A percentile compares a stretch with the other conserved stretches of the same genome.
These are phyloP conservation scores for Chrysina gloriosa DNA, from an alignment of 2,888 invertebrate genomes.

Conservation along the genomic window DNA sequence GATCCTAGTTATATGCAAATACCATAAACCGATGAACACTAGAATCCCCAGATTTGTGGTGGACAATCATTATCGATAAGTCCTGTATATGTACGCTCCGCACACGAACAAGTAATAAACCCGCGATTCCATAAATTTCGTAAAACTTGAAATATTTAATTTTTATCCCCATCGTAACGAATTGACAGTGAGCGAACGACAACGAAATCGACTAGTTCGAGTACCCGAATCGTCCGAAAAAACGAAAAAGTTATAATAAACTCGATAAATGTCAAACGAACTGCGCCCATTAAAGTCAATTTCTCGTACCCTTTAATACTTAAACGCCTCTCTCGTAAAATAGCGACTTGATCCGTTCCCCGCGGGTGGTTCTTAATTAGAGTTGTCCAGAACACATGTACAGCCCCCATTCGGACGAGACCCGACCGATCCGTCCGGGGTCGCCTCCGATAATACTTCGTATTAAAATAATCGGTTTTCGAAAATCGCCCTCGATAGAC, in stretches of 20 bases:
- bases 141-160: too few relatives aligned
- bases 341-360: constrained; percentile 46
- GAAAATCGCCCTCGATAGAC: constrained; percentile 49
- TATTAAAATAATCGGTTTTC: constrained; percentile 52
- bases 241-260: constrained; percentile 18
- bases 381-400: constrained; percentile 54
- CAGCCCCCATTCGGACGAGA: not conserved
- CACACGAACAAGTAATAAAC: too few relatives aligned
- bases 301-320: constrained; percentile 46
- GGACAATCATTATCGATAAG: too few relatives aligned
- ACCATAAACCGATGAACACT: too few relatives aligned
- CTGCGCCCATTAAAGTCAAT: constrained; percentile 50
- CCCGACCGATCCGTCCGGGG: constrained; percentile 40
- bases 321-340: constrained; percentile 48
- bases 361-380: constrained; percentile 54
- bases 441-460: constrained; percentile 45
- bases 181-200: too few relatives aligned
- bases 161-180: too few relatives aligned
- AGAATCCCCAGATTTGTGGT: too few relatives aligned
- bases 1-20: too few relatives aligned
- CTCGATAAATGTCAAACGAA: constrained; percentile 47
- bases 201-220: too few relatives aligned
- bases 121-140: too few relatives aligned
- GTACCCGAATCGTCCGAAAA: too few relatives aligned
- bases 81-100: too few relatives aligned